Percentiles rank a stretch among this genome's conserved stretches.
These are phyloP conservation scores for Polyploca ridens DNA, from an alignment of 2,888 invertebrate genomes.

Conservation along the genomic window DNA sequence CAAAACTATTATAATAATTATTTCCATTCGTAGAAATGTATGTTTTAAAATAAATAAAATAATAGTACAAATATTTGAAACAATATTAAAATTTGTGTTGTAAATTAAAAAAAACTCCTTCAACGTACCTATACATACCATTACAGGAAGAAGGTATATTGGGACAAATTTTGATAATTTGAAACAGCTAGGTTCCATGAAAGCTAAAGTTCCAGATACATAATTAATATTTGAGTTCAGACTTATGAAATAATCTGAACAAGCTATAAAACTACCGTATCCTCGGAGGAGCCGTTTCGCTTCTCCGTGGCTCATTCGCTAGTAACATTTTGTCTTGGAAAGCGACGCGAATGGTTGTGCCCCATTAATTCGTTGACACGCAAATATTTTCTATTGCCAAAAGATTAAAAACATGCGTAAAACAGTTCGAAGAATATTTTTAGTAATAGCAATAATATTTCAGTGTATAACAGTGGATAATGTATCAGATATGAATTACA, in stretches of 20 bases:
- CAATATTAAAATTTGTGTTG: no score
- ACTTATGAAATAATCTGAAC: slow-evolving; percentile 16
- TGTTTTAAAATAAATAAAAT: no score
- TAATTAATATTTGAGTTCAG: background rate
- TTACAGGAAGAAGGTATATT: no score
- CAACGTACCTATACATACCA: no score
- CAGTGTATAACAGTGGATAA: slow-evolving; percentile 54
- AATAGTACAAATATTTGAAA: no score
- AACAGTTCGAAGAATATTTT: slow-evolving; percentile 51
- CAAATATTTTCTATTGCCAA: slow-evolving; percentile 30
- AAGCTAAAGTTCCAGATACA: no score
- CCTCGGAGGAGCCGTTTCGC: slow-evolving; percentile 36
- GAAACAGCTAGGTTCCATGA: no score
- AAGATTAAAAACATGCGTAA: slow-evolving; percentile 49
- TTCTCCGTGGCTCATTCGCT: slow-evolving; percentile 31
- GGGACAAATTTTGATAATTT: no score
- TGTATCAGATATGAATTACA: slow-evolving; percentile 33
- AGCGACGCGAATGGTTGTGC: slow-evolving; percentile 65
- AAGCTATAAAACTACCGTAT: slow-evolving; percentile 43
- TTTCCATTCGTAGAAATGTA: no score
- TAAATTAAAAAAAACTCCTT: no score
- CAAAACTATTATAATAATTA: no score
- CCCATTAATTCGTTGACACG: slow-evolving; percentile 35
- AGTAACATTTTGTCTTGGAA: slow-evolving; percentile 63
- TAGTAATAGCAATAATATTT: slow-evolving; percentile 52